These are phyloP conservation scores for Proteles cristata DNA, from an alignment of 2,113 vertebrate genomes.

Conservation along the genomic window DNA sequence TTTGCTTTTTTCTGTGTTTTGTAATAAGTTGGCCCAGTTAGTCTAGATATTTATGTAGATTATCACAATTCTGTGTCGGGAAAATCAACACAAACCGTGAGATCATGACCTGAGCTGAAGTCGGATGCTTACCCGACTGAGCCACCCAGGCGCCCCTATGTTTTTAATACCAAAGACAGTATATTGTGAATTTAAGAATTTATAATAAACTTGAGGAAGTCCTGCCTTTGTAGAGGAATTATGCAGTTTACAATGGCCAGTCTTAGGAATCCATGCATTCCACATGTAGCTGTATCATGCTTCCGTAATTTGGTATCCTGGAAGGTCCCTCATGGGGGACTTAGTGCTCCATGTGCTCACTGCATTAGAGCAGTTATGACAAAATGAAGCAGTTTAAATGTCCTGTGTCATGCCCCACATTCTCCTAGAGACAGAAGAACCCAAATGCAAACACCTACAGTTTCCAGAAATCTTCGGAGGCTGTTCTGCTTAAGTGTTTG, in stretches of 20 bases:
- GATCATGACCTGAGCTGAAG: no score
- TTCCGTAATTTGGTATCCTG: background rate
- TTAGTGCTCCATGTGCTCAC: fast-evolving
- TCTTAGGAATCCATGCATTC: background rate
- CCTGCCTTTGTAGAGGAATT: background rate
- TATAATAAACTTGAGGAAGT: background rate
- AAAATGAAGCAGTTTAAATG: background rate
- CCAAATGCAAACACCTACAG: fast-evolving
- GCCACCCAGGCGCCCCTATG: no score
- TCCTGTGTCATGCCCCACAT: background rate
- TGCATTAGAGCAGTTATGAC: background rate
- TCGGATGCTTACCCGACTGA: no score
- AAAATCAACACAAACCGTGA: background rate
- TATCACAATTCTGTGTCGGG: background rate
- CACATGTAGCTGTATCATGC: background rate
- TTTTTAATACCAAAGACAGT: background rate
- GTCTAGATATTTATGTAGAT: background rate
- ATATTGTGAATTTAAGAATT: background rate
- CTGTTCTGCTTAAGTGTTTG: fast-evolving
- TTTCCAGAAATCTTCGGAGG: background rate
- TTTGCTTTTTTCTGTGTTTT: background rate
- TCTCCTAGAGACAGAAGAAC: background rate
- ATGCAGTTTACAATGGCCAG: background rate
- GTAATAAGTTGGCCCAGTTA: background rate
- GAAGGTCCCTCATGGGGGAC: no score